Conservation (phyloP, 2,888 invertebrate species). For the Notodonta dromedarius region DNA sequence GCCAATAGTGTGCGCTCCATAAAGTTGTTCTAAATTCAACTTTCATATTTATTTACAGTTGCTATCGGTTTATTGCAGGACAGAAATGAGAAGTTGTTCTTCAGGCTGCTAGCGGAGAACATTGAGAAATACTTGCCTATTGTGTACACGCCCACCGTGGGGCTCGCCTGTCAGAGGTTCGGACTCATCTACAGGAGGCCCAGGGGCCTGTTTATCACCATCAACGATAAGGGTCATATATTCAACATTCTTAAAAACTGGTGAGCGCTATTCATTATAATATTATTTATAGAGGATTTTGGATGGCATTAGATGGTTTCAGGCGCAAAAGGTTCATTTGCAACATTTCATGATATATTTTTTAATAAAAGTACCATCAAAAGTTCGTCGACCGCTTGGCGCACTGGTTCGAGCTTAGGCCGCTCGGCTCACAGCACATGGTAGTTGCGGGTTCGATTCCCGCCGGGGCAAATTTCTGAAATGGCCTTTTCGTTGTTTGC, state of each 20-base stretch:
- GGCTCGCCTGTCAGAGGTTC: slow-evolving; percentile 98
- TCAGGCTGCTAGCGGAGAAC: slow-evolving; percentile 95
- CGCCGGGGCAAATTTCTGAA: too few relatives aligned
- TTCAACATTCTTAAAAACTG: slow-evolving; percentile 96
- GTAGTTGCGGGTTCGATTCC: too few relatives aligned
- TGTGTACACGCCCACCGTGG: slow-evolving; percentile 99
- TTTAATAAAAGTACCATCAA: too few relatives aligned
- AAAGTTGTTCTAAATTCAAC: background rate
- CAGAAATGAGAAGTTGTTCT: slow-evolving; percentile 98
- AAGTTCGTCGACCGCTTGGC: too few relatives aligned
- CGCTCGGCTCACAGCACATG: too few relatives aligned
- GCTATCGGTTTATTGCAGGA: slow-evolving; percentile 86
- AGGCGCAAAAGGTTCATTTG: too few relatives aligned
- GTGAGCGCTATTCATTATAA: slow-evolving; percentile 77
- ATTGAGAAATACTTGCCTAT: slow-evolving; percentile 98
- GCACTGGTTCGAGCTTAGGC: too few relatives aligned
- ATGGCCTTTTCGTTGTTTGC: too few relatives aligned
- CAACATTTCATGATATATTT: too few relatives aligned
- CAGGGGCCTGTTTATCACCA: slow-evolving; percentile 97
- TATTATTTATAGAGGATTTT: too few relatives aligned
- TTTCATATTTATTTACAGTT: slow-evolving; percentile 43
- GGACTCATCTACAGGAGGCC: slow-evolving; percentile 97
- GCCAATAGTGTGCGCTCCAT: too few relatives aligned
- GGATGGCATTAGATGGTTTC: too few relatives aligned
- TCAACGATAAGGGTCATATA: slow-evolving; percentile 96